A percentile compares a stretch with the other conserved stretches of the same genome.
Conservation (phyloP, 2,797 vertebrate species). For the Argya squamiceps region DNA sequence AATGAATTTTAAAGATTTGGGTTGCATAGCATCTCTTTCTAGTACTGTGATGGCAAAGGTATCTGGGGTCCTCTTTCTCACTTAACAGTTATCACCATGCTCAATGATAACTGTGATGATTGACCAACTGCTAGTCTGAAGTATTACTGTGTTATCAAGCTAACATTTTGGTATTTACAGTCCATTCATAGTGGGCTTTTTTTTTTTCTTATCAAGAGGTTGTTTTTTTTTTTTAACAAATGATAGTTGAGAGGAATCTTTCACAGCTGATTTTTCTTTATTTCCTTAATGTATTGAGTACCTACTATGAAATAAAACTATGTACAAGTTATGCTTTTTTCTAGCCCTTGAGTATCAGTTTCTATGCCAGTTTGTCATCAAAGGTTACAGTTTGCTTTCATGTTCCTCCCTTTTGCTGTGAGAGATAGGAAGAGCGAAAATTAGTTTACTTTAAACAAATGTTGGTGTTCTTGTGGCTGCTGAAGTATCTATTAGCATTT, state of each 20-base stretch:
- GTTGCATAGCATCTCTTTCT: not conserved
- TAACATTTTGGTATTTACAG: not conserved
- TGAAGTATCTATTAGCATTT: not conserved
- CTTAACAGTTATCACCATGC: not conserved
- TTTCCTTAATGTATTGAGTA: not conserved
- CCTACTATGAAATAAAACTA: not conserved
- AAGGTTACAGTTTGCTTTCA: not conserved
- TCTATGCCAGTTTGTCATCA: not conserved
- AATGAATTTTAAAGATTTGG: not conserved
- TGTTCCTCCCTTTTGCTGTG: not conserved
- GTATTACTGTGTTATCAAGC: not conserved
- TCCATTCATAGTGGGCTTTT: not conserved
- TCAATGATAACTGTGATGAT: not conserved
- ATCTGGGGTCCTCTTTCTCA: not conserved
- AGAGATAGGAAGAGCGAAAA: not conserved
- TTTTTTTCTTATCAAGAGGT: not conserved
- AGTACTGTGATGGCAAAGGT: not conserved
- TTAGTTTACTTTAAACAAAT: not conserved
- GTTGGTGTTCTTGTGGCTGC: not conserved
- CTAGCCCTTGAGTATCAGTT: not conserved
- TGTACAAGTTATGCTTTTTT: not conserved
- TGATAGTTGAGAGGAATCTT: not conserved
- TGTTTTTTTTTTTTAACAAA: not conserved
- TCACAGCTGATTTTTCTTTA: not conserved
- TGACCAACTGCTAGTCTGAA: not conserved